Evolutionary conservation across 2,888 invertebrate species (phyloP).

Genomic region (Meiosimyza decipiens): DNA sequence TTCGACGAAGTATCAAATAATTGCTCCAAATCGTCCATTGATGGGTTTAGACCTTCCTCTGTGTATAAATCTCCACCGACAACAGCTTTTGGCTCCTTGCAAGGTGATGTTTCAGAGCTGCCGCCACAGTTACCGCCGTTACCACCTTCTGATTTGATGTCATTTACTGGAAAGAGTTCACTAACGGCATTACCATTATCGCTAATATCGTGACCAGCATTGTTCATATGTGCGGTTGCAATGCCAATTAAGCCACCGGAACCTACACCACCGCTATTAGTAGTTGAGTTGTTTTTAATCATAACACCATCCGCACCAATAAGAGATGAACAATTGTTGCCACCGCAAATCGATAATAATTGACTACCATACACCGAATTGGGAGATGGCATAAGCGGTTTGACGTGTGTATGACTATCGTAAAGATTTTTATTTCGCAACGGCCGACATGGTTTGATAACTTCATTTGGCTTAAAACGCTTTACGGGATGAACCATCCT

Average conservation of each 20-base stretch:
- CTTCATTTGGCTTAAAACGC: conserved; percentile 77
- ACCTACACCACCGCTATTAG: conserved; percentile 36
- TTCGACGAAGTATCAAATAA: conserved; percentile 82
- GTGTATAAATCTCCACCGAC: conserved; percentile 75
- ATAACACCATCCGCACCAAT: not conserved
- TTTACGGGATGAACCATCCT: conserved; percentile 93
- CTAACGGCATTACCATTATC: conserved; percentile 41
- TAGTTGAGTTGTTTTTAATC: conserved; percentile 6
- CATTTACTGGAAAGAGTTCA: conserved; percentile 54
- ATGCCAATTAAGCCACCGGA: conserved; percentile 56
- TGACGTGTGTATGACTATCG: conserved; percentile 71
- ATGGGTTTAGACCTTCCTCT: conserved; percentile 88
- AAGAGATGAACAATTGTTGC: conserved; percentile 24
- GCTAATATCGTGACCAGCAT: conserved; percentile 30
- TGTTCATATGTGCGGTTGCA: conserved; percentile 43
- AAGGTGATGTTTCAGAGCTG: conserved; percentile 55
- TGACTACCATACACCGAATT: conserved; percentile 59
- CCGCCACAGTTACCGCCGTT: conserved; percentile 48
- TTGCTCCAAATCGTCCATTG: conserved; percentile 91
- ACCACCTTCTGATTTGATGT: conserved; percentile 50
- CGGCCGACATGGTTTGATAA: conserved; percentile 66
- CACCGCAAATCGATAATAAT: conserved; percentile 54
- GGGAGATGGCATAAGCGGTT: conserved; percentile 67
- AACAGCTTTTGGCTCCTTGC: conserved; percentile 58
- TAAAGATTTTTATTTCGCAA: conserved; percentile 70